Conservation (phyloP, 1,140 invertebrate genomes). For the Carposina sasakii region DNA sequence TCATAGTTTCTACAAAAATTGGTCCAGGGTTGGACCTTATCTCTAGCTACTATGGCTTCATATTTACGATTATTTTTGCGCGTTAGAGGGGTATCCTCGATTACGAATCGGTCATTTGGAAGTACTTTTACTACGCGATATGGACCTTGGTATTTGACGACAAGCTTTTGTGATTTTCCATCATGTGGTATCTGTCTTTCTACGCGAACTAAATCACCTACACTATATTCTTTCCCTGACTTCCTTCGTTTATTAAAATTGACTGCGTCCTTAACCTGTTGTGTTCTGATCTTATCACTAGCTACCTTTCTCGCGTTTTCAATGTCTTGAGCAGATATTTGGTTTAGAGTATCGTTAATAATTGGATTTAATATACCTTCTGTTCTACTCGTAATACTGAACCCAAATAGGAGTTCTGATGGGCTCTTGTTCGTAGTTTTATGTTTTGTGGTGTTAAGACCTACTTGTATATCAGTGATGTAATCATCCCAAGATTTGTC, state of each 20-base stretch:
- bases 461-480: slow-evolving; percentile 27
- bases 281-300: slow-evolving; percentile 14
- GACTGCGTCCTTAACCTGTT: slow-evolving; percentile 16
- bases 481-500: slow-evolving; percentile 24
- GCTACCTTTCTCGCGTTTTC: background rate
- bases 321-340: background rate
- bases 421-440: slow-evolving; percentile 22
- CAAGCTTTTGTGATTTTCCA: slow-evolving; percentile 27
- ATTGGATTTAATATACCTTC: slow-evolving; percentile 19
- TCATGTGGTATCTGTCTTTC: slow-evolving; percentile 17
- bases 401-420: slow-evolving; percentile 25
- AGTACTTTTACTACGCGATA: slow-evolving; percentile 20
- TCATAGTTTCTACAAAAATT: too few species aligned
- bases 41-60: too few species aligned
- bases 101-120: too few species aligned
- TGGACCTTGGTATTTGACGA: slow-evolving; percentile 23
- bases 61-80: too few species aligned
- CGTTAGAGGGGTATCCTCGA: too few species aligned
- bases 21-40: too few species aligned
- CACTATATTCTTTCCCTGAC: slow-evolving; percentile 8
- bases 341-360: slow-evolving; percentile 10
- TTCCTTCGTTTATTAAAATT: slow-evolving; percentile 20
- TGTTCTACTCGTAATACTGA: slow-evolving; percentile 14
- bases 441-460: slow-evolving; percentile 27
- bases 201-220: slow-evolving; percentile 22